Evolutionary conservation across 2,888 invertebrate genomes (phyloP), one percentile per base, ranked within the genome.

Genomic region (Agrochola circellaris): DNA sequence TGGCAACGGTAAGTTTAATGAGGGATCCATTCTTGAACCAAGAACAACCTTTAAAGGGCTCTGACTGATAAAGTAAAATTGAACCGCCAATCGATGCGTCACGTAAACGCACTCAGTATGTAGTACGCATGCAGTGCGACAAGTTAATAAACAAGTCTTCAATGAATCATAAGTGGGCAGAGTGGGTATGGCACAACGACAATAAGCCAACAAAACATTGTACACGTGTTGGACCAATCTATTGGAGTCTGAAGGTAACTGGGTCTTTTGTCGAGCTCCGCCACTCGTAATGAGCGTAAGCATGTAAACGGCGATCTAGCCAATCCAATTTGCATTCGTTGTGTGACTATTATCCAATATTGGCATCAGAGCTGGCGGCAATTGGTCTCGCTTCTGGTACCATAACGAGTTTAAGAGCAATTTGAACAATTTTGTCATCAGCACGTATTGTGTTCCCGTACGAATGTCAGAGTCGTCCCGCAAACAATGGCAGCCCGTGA

Each of bases 291-390:
- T 83, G 83, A 84, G 77, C 73, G 79, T 87, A 89, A 90, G 87
- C 84, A 88, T 88, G 82, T 86, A 87, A 90, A 89, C 88, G 88
- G 88, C 81, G 75, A 84, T 87, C 89, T 89, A 90, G 86, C 86
- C 84, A 91, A 93, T 94, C 93, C 94, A 95, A 96, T 96, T 95
- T 95, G 94, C 94, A 94, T 95, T 95, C 94, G 92, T 94, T 93
- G 92, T 93, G 89, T 91, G 91, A 87, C 94, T 92, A 96, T 96
- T 96, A 96, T 96, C 94, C 95, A 96, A 96, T 96, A 96, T 94
- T 93, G 94, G 93, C 93, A 92, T 89, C 89, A 89, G 91, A 91
- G 90, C 87, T 90, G 91, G 88, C 85, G 90, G 90, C 94, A 95
- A 95, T 94, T 95, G 93, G 93, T 90, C 89, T 89, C 89, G 88